Evolutionary conservation across 2,888 invertebrate genomes (phyloP).

Genomic region (Hirtodrosophila duncani): DNA sequence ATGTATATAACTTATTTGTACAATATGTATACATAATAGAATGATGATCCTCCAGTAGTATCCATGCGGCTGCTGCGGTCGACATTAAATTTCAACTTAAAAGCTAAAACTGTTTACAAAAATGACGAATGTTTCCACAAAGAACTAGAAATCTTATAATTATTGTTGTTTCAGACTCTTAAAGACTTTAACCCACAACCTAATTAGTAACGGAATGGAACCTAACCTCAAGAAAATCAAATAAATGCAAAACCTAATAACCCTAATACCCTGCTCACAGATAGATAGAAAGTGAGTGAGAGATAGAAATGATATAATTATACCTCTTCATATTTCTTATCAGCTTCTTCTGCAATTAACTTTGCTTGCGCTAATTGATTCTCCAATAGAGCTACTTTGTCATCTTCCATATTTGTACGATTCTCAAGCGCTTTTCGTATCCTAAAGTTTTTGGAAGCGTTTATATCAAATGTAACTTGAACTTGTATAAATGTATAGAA

Average conservation of each 20-base stretch:
- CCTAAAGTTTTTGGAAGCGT: constrained; percentile 63
- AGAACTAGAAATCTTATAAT: no score
- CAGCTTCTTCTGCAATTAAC: constrained; percentile 99
- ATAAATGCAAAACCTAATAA: constrained; percentile 54
- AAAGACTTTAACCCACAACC: constrained; percentile 61
- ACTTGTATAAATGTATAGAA: no score
- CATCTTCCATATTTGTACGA: constrained; percentile 99
- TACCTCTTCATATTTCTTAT: constrained; percentile 99
- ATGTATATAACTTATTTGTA: constrained; percentile 11
- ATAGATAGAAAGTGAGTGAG: constrained; percentile 14
- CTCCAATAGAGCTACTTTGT: constrained; percentile 97
- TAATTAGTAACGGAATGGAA: constrained; percentile 55
- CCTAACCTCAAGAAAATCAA: constrained; percentile 49
- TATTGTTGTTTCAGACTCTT: constrained; percentile 43
- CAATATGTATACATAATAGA: constrained; percentile 27
- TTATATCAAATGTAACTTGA: constrained; percentile 25
- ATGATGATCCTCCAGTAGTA: constrained; percentile 18
- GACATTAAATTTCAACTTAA: constrained; percentile 41
- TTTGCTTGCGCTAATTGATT: constrained; percentile 99
- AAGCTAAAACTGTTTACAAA: constrained; percentile 52
- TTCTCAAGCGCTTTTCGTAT: constrained; percentile 94
- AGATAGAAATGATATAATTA: constrained; percentile 54
- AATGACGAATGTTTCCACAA: no score
- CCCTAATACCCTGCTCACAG: constrained; percentile 73
- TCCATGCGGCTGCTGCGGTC: constrained; percentile 54